These are phyloP conservation scores for Siniperca knerii DNA, from an alignment of 2,113 vertebrate species.

Conservation along the genomic window DNA sequence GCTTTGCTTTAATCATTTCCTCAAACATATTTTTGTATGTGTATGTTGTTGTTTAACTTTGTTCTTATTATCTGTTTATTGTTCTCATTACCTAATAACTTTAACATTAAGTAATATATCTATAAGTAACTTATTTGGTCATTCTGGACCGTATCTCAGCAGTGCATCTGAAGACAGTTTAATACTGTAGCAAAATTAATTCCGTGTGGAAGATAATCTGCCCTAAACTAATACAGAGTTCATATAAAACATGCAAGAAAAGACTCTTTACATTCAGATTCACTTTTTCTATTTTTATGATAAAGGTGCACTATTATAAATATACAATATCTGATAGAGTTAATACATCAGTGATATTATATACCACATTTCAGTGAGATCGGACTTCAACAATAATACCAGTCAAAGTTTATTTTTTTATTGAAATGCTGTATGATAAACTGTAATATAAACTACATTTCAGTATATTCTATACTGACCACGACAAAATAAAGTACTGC, in stretches of 20 bases:
- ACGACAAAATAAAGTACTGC: neutral
- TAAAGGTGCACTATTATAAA: neutral
- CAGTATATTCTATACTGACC: neutral
- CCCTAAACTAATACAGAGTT: constrained; percentile 24
- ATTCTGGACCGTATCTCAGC: neutral
- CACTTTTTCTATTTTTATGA: neutral
- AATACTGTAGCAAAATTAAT: constrained; percentile 41
- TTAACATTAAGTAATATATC: neutral
- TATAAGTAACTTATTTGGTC: neutral
- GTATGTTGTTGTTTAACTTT: neutral
- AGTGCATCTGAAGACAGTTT: constrained; percentile 35
- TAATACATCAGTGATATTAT: neutral
- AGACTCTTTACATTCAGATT: neutral
- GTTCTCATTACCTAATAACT: constrained; percentile 6
- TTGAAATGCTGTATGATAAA: neutral
- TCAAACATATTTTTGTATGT: constrained; percentile 1
- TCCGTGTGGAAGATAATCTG: constrained; percentile 41
- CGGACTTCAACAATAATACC: neutral
- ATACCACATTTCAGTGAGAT: neutral
- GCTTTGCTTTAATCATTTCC: neutral
- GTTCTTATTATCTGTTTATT: neutral
- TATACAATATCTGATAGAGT: neutral
- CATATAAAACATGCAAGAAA: constrained; percentile 7
- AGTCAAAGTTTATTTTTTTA: neutral
- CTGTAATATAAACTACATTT: neutral